These are phyloP conservation scores for Gasteruption jaculator DNA, from an alignment of 2,888 invertebrate genomes.

Conservation along the genomic window DNA sequence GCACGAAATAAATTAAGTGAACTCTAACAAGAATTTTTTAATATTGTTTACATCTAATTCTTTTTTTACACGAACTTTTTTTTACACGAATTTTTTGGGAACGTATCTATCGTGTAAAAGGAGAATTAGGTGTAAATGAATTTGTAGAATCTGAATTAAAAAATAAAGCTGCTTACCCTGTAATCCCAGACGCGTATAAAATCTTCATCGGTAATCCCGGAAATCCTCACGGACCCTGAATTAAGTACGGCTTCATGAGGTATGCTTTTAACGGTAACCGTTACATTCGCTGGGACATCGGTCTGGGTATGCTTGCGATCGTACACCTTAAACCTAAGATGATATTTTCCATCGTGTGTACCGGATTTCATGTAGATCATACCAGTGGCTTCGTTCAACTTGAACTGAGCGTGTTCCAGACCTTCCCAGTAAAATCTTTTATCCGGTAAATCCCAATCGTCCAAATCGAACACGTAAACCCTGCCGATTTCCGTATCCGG, in stretches of 20 bases:
- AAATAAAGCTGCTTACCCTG: conserved; percentile 49
- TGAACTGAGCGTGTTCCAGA: conserved; percentile 80
- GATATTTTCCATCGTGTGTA: conserved; percentile 82
- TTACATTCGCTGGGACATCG: conserved; percentile 94
- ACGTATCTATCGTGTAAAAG: too few species aligned
- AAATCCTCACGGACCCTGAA: conserved; percentile 89
- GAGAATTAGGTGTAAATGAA: too few species aligned
- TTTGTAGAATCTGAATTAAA: neutral
- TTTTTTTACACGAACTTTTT: too few species aligned
- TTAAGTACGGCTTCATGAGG: conserved; percentile 93
- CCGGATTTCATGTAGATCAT: conserved; percentile 95
- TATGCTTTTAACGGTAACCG: conserved; percentile 89
- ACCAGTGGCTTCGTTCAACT: conserved; percentile 85
- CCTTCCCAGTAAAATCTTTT: conserved; percentile 96
- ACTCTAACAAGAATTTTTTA: too few species aligned
- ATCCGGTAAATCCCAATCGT: conserved; percentile 98
- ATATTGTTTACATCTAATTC: too few species aligned
- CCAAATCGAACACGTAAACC: conserved; percentile 95
- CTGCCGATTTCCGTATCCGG: conserved; percentile 89
- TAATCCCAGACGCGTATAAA: conserved; percentile 95
- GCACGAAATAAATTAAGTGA: too few species aligned
- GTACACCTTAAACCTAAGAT: conserved; percentile 80
- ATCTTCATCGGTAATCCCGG: conserved; percentile 93
- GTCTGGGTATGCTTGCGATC: conserved; percentile 93
- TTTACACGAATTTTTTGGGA: too few species aligned